phyloP scores from a whole-genome alignment of 2,888 invertebrate species.

The Hedychridium roseum region DNA sequence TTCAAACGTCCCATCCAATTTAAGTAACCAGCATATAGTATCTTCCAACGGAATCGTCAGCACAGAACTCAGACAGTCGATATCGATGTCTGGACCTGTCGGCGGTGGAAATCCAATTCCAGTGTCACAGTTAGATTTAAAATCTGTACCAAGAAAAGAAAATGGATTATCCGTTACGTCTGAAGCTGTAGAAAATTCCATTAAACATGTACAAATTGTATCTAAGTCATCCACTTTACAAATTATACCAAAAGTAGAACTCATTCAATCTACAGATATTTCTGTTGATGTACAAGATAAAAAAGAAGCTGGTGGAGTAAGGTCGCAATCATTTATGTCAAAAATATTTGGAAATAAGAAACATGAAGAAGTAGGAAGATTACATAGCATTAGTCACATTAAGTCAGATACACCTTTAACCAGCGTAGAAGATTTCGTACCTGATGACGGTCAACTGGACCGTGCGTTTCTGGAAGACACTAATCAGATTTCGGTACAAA shows the following conservation, averaged over 20 bases:
- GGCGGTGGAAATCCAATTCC: constrained; percentile 62
- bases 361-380: constrained; percentile 54
- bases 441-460: constrained; percentile 78
- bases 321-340: constrained; percentile 51
- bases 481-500: constrained; percentile 61
- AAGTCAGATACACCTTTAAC: constrained; percentile 51
- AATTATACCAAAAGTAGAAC: constrained; percentile 33
- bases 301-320: constrained; percentile 34
- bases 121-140: constrained; percentile 51
- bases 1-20: constrained; percentile 53
- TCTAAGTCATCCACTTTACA: constrained; percentile 21
- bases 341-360: constrained; percentile 57
- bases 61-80: constrained; percentile 42
- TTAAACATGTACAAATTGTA: constrained; percentile 17
- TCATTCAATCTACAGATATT: constrained; percentile 29
- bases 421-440: constrained; percentile 77
- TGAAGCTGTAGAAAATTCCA: constrained; percentile 28
- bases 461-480: constrained; percentile 79
- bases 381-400: constrained; percentile 26
- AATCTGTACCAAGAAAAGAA: constrained; percentile 44
- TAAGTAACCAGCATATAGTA: constrained; percentile 48
- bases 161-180: constrained; percentile 17
- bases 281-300: too few relatives aligned
- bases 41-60: constrained; percentile 30
- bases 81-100: constrained; percentile 55